A percentile compares a stretch with the other conserved stretches of the same genome.
Evolutionary conservation across 1,140 invertebrate genomes (phyloP).

Genomic region (Copidosoma floridanum): DNA sequence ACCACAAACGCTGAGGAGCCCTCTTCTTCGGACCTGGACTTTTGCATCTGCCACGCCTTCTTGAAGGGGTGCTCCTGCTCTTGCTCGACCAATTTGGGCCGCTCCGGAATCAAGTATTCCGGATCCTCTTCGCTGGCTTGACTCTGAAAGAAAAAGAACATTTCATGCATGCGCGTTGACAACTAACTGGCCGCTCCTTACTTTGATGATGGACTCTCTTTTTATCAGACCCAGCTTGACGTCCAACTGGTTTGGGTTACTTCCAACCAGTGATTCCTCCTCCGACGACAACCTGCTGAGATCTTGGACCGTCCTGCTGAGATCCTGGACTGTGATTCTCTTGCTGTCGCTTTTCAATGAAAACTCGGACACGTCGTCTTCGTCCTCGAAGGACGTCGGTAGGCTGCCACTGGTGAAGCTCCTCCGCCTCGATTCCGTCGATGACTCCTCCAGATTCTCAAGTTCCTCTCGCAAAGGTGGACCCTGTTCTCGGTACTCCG

Average conservation of each 20-base stretch:
- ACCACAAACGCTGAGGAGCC: slow-evolving; percentile 41
- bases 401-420: slow-evolving; percentile 37
- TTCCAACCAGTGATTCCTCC: slow-evolving; percentile 29
- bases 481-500: slow-evolving; percentile 34
- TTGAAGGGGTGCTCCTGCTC: slow-evolving; percentile 54
- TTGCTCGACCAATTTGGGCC: slow-evolving; percentile 52
- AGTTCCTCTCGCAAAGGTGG: slow-evolving; percentile 35
- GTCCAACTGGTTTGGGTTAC: slow-evolving; percentile 33
- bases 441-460: slow-evolving; percentile 37
- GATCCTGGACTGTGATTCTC: slow-evolving; percentile 45
- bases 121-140: slow-evolving; percentile 55
- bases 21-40: slow-evolving; percentile 52
- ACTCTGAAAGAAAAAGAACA: too few relatives aligned
- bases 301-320: slow-evolving; percentile 40
- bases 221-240: slow-evolving; percentile 47
- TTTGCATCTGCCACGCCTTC: slow-evolving; percentile 54
- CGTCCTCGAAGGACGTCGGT: slow-evolving; percentile 41
- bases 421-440: slow-evolving; percentile 19
- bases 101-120: slow-evolving; percentile 50
- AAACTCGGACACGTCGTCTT: slow-evolving; percentile 42
- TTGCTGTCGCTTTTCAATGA: slow-evolving; percentile 42
- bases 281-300: background rate
- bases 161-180: background rate
- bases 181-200: background rate
- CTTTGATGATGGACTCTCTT: slow-evolving; percentile 50